phyloP scores from a whole-genome alignment of 1,140 invertebrate genomes.

The Aphaenogaster rudis region DNA sequence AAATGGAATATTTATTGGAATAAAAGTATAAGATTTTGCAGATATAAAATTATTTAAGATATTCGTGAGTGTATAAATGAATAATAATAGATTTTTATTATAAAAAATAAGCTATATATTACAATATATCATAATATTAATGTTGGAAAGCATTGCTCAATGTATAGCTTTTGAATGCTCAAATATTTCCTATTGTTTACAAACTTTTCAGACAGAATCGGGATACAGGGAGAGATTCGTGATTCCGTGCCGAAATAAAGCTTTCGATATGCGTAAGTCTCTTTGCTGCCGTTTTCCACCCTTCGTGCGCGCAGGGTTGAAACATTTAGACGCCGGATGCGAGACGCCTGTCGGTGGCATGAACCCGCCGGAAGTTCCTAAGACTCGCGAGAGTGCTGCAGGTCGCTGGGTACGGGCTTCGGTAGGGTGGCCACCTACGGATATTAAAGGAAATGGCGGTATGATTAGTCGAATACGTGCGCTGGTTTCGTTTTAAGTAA shows the following conservation, averaged over 20 bases:
- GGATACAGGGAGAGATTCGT: background rate
- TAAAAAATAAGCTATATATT: no score
- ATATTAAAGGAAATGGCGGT: conserved; percentile 88
- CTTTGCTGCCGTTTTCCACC: conserved; percentile 48
- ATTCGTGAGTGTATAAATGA: background rate
- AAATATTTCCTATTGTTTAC: background rate
- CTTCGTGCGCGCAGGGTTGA: conserved; percentile 64
- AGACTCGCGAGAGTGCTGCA: conserved; percentile 81
- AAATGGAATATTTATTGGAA: background rate
- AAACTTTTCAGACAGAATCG: background rate
- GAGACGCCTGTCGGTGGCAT: conserved; percentile 80
- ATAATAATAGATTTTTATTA: background rate
- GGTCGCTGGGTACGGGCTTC: conserved; percentile 68
- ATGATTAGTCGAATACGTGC: conserved; percentile 87
- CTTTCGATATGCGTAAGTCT: conserved; percentile 42
- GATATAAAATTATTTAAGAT: conserved; percentile 16
- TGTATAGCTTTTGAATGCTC: background rate
- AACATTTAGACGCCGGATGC: conserved; percentile 84
- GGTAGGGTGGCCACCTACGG: conserved; percentile 82
- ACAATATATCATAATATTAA: background rate
- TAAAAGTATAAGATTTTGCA: background rate
- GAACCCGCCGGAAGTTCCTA: conserved; percentile 84
- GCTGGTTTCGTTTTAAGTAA: conserved; percentile 83
- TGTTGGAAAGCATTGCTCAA: background rate
- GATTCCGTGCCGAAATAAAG: conserved; percentile 7